phyloP scores from a whole-genome alignment of 2,797 vertebrate species.

The Cygnus olor region DNA sequence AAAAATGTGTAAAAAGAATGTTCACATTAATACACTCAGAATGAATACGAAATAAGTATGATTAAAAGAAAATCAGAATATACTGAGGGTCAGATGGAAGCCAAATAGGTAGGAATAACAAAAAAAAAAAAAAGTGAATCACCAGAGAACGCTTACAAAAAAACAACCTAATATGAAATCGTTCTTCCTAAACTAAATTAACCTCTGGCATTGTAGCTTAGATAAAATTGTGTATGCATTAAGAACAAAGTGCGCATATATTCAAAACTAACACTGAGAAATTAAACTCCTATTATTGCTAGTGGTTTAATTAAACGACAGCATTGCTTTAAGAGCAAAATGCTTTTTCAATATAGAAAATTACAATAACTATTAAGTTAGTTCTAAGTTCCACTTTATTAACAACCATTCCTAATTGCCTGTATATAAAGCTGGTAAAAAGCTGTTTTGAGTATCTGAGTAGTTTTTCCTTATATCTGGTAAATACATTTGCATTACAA shows the following conservation, averaged over 20 bases:
- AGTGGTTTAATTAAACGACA: not conserved
- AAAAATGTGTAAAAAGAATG: too few relatives aligned
- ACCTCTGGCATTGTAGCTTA: not conserved
- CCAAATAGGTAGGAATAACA: not conserved
- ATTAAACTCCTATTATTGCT: not conserved
- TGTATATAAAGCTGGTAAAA: not conserved
- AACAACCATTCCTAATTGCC: not conserved
- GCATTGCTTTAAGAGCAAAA: not conserved
- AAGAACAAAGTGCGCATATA: not conserved
- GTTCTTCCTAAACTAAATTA: not conserved
- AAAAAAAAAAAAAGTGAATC: not conserved
- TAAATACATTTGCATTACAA: not conserved
- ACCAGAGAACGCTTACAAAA: not conserved
- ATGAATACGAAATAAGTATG: not conserved
- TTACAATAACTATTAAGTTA: not conserved
- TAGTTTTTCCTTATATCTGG: not conserved
- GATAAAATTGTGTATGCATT: not conserved
- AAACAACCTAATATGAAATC: not conserved
- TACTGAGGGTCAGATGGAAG: not conserved
- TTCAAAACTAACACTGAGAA: not conserved
- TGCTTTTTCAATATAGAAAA: not conserved
- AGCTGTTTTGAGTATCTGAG: not conserved
- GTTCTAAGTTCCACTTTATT: not conserved
- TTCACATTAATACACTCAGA: not conserved
- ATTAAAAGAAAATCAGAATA: not conserved